Percentiles rank a stretch among this genome's conserved stretches.
Conservation (phyloP, 2,888 invertebrate species). For the Polydrusus cervinus region DNA sequence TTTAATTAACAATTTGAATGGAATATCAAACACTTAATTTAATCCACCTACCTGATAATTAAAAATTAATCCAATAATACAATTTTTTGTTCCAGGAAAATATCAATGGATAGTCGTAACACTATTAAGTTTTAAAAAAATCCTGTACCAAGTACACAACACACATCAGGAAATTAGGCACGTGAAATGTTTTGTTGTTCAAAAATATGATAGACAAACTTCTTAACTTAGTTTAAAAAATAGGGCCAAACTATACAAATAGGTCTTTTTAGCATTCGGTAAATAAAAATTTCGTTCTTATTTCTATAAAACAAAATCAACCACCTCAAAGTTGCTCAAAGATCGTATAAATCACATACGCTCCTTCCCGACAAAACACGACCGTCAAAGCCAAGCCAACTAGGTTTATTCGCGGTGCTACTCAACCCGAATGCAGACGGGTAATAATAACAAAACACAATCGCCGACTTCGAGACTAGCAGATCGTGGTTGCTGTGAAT, state of each 20-base stretch:
- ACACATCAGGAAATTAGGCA: not conserved
- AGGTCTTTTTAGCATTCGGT: not conserved
- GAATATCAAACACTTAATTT: not conserved
- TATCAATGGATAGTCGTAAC: not conserved
- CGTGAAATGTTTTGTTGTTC: not conserved
- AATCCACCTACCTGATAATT: not conserved
- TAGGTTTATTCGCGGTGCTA: conserved; percentile 17
- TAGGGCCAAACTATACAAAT: too few species aligned
- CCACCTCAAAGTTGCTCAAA: too few species aligned
- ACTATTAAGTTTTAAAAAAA: not conserved
- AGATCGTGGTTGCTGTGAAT: conserved; percentile 68
- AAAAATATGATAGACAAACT: too few species aligned
- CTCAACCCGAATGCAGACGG: conserved; percentile 39
- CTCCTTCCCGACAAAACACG: conserved; percentile 35
- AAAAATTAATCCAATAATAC: conserved; percentile 1
- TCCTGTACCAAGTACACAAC: not conserved
- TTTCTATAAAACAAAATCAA: too few species aligned
- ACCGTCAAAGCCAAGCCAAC: conserved; percentile 24
- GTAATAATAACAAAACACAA: conserved; percentile 51
- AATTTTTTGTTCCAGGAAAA: not conserved
- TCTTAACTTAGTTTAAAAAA: too few species aligned
- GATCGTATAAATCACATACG: conserved; percentile 11
- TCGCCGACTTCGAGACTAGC: conserved; percentile 55
- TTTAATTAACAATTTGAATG: too few species aligned
- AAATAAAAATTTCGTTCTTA: not conserved